Conservation (phyloP, 2,797 vertebrate genomes). For the Cuculus canorus region DNA sequence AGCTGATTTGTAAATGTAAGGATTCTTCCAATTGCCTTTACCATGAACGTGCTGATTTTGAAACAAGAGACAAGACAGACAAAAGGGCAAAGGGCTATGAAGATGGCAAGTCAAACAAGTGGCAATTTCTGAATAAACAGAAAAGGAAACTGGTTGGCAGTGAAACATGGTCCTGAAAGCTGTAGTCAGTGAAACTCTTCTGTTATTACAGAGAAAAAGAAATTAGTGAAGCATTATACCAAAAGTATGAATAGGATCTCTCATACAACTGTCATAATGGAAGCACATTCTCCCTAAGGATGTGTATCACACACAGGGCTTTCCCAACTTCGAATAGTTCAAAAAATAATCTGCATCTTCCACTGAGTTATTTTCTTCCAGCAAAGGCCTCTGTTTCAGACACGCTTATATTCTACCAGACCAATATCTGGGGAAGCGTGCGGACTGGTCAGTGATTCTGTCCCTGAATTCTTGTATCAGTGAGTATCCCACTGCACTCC, state of each 20-base stretch:
- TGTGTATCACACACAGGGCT: neutral
- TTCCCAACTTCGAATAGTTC: neutral
- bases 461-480: neutral
- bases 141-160: neutral
- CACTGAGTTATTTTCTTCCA: neutral
- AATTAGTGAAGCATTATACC: neutral
- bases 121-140: neutral
- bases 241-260: neutral
- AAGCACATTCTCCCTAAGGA: neutral
- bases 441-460: neutral
- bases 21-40: neutral
- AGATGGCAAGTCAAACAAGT: neutral
- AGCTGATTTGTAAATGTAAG: neutral
- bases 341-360: neutral
- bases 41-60: neutral
- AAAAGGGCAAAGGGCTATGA: neutral
- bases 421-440: fast-evolving
- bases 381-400: neutral
- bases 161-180: neutral
- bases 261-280: fast-evolving
- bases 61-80: neutral
- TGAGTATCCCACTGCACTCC: neutral
- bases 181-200: neutral
- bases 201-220: neutral
- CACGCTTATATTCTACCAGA: fast-evolving